Conservation (phyloP, 2,888 invertebrate genomes). For the Rhamnusium bicolor region DNA sequence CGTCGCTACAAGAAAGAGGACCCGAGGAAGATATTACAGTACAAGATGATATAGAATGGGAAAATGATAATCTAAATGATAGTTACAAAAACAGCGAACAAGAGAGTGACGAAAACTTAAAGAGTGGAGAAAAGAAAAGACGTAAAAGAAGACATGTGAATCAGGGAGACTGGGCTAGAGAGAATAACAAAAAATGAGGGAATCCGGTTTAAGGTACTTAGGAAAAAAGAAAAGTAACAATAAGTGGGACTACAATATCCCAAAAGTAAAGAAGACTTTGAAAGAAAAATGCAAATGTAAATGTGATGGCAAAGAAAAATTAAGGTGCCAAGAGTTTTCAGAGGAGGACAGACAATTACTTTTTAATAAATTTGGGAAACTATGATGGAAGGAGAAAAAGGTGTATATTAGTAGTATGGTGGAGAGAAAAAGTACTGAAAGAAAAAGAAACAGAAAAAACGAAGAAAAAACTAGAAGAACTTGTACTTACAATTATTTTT, state of each 20-base stretch:
- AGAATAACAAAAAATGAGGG: too few species aligned
- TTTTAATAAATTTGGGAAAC: conserved; percentile 8
- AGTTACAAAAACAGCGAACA: background rate
- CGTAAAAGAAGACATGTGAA: conserved; percentile 17
- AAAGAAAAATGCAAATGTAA: conserved; percentile 9
- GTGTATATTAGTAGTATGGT: background rate
- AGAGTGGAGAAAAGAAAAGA: conserved; percentile 4
- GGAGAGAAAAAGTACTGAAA: background rate
- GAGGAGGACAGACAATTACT: background rate
- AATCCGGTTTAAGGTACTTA: too few species aligned
- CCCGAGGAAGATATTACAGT: too few species aligned
- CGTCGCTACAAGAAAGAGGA: too few species aligned
- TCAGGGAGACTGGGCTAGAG: too few species aligned
- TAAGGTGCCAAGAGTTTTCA: conserved; percentile 14
- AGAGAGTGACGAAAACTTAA: conserved; percentile 15
- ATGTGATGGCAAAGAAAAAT: background rate
- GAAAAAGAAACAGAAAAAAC: background rate
- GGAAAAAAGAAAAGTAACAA: background rate
- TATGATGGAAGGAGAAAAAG: conserved; percentile 1
- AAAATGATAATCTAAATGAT: background rate
- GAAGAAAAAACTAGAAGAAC: background rate
- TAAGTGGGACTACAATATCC: conserved; percentile 11
- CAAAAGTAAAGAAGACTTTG: conserved; percentile 17
- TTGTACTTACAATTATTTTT: background rate
- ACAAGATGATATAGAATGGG: background rate